Evolutionary conservation across 92 coral and sea anemone species (phyloP), one percentile per base, ranked within the genome.

Genomic region (Paramuricea clavata): DNA sequence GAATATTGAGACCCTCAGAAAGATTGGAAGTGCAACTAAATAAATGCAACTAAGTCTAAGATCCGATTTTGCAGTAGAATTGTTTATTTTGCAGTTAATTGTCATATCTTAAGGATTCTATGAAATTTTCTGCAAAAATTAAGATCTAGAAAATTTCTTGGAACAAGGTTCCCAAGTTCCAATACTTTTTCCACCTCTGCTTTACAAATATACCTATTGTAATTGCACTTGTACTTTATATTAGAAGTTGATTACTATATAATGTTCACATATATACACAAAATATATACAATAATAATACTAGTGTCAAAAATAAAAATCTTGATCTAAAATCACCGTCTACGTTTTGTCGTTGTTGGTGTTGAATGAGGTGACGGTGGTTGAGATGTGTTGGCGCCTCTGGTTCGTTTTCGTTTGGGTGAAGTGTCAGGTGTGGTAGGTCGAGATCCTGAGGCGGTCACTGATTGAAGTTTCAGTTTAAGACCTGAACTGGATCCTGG

Each of bases 361-460:
- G 91, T 93, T 36, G 98, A 89, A 69, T 97, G 83, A 21, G 99
- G 99, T 23, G 99, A 97, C 7, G 99, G 91, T 1, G 99, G 99
- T 88, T 97, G 99, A 12, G 99, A 97, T 4, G 99, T 93, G 90
- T 94, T 97, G 10, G 92, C 99, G 61, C 93, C 97, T 57, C 99
- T 92, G 12, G 99, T 97, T 84, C 99, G 89, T 83, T 97, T 97
- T 22, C 99, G 88, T 86, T 97, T 97, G 43, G 99, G 99, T 34
- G 99, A 97, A 0, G 99, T 95, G 76, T 97, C 99, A n/a, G 99
- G 99, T 7, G 99, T 97, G 30, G 97, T 86, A 9, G 95, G 89
- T 68, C 91, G 92, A 34, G 98, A 95, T 21, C 98, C 81, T 60
- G 87, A 87, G 77, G 91, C 89, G 27, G 95, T 88, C 12, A 97